Conservation (phyloP, 1,140 invertebrate species). For the Stenopsyche tienmushanensis region DNA sequence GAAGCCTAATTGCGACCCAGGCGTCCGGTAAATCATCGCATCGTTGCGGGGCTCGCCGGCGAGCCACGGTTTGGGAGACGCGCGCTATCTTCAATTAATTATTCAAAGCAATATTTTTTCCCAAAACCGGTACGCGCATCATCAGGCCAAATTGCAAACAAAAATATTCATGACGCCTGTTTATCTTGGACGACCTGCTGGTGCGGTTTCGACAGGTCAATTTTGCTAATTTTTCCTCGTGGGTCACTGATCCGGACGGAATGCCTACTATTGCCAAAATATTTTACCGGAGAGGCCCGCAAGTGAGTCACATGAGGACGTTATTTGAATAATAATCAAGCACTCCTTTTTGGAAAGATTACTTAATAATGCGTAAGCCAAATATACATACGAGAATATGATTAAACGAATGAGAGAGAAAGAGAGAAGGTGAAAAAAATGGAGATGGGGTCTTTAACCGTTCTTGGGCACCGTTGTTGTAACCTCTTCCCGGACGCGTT, state of each 20-base stretch:
- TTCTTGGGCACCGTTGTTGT: no score
- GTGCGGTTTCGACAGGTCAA: not conserved
- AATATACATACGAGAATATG: no score
- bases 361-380: no score
- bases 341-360: no score
- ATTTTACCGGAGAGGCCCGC: not conserved
- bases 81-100: no score
- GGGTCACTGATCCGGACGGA: not conserved
- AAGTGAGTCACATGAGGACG: not conserved
- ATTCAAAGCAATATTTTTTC: no score
- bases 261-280: not conserved
- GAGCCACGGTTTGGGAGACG: no score
- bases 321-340: not conserved
- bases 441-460: no score
- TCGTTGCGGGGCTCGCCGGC: not conserved
- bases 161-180: not conserved
- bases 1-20: not conserved
- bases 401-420: no score
- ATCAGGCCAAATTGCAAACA: not conserved
- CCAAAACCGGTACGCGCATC: not conserved
- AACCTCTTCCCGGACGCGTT: no score
- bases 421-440: no score
- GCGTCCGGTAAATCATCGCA: not conserved
- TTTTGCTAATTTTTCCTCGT: not conserved
- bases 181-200: not conserved